Evolutionary conservation across 2,888 invertebrate genomes (phyloP).

Genomic region (Alviniconcha strummeri): DNA sequence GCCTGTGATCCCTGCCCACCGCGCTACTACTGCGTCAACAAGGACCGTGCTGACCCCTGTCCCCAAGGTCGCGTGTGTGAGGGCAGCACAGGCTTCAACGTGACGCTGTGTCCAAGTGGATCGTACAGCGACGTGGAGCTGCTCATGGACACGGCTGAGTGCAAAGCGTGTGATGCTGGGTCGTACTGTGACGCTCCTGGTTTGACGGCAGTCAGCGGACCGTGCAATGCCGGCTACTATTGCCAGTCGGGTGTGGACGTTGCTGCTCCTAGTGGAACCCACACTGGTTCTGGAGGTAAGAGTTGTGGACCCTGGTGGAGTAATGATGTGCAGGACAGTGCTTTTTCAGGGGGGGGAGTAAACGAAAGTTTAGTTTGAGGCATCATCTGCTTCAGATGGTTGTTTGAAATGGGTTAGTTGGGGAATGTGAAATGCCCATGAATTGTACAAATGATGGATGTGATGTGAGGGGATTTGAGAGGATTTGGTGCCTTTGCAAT

Average conservation of each 20-base stretch:
- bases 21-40: slow-evolving; percentile 69
- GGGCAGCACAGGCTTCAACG: slow-evolving; percentile 66
- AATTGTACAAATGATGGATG: too few species aligned
- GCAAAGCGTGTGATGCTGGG: slow-evolving; percentile 62
- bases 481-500: too few species aligned
- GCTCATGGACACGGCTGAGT: slow-evolving; percentile 53
- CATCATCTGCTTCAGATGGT: neutral
- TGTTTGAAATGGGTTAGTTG: neutral
- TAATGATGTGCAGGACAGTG: neutral
- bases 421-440: too few species aligned
- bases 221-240: slow-evolving; percentile 61
- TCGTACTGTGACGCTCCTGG: slow-evolving; percentile 60
- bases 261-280: slow-evolving; percentile 60
- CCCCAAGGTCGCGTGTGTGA: slow-evolving; percentile 67
- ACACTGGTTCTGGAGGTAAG: slow-evolving; percentile 69
- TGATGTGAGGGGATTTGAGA: too few species aligned
- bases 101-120: slow-evolving; percentile 63
- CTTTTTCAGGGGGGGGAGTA: neutral
- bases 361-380: too few species aligned
- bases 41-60: slow-evolving; percentile 64
- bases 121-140: slow-evolving; percentile 63
- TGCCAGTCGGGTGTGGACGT: slow-evolving; percentile 64
- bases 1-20: slow-evolving; percentile 66
- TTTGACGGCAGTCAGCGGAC: slow-evolving; percentile 50
- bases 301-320: too few species aligned